Evolutionary conservation across 2,888 invertebrate species (phyloP), one percentile per base, ranked within the genome.

Genomic region (Mimumesa dahlbomi): DNA sequence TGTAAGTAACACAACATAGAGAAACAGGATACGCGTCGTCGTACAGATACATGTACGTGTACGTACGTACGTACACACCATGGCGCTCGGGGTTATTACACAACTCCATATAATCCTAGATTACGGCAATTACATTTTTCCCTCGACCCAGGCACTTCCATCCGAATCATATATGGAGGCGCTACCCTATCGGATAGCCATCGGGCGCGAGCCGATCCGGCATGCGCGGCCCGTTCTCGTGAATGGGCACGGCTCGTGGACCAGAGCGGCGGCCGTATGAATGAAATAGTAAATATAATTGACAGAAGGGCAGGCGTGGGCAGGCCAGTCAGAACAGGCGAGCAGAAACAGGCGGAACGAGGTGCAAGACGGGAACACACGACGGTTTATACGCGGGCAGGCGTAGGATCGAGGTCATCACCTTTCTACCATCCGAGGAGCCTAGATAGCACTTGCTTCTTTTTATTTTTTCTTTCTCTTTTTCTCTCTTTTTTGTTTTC

Each of bases 201-300:
- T 72, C 72, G 73, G n/a, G 77, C 74, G 76, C 71, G 81, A 77
- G 79, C n/a, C 80, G 82, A 64, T 75, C 71, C 49, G 80, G 74
- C 83, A 75, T 79, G 81, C 76, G 79, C 81, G 77, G 75, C 76
- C n/a, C 76, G 73, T 74, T 74, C 75, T 82, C 83, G 81, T 85
- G 85, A 85, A 85, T 85, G 85, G 84, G 81, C 79, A 82, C 79
- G 82, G 61, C 73, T 76, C 72, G 75, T 80, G 81, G 82, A 83
- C 81, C 84, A 81, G n/a, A 81, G 81, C 73, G 73, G 62, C 71
- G 67, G 73, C 71, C 70, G 85, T 85, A 85, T 85, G 85, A 85
- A 85, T 85, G 85, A 85, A 85, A 85, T 85, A 85, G 85, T 85
- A 85, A 85, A 85, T 85, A 85, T 85, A 85, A 85, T 85, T 85